A percentile compares a stretch with the other conserved stretches of the same genome.
Conservation (phyloP, 1,140 invertebrate species). For the Penaeus indicus region DNA sequence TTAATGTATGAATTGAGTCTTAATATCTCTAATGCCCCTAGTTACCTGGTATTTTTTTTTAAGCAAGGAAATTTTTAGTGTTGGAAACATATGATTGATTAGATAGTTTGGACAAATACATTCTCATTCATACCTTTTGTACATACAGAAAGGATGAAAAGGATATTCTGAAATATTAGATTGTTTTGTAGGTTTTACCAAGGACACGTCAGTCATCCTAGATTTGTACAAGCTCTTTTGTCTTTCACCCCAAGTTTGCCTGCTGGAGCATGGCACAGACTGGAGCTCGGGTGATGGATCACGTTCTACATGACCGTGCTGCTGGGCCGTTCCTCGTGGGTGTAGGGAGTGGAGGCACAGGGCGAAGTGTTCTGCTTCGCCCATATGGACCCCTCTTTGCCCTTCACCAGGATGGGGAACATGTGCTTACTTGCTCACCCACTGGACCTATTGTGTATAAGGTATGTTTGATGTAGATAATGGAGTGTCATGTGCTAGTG, state of each 20-base stretch:
- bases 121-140: too few species aligned
- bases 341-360: conserved; percentile 16
- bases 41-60: background rate
- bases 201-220: background rate
- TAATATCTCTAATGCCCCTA: too few species aligned
- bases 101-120: too few species aligned
- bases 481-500: too few species aligned
- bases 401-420: conserved; percentile 74
- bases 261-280: conserved; percentile 75
- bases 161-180: background rate
- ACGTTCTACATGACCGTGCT: conserved; percentile 69
- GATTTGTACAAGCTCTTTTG: background rate
- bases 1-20: too few species aligned
- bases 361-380: conserved; percentile 56
- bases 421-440: conserved; percentile 76
- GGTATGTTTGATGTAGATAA: conserved; percentile 69
- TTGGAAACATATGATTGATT: too few species aligned
- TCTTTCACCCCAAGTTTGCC: conserved; percentile 70
- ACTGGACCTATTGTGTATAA: conserved; percentile 76
- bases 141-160: background rate
- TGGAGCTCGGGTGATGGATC: conserved; percentile 72
- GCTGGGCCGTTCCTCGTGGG: conserved; percentile 67
- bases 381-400: conserved; percentile 73
- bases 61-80: too few species aligned
- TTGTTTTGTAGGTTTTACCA: background rate